Evolutionary conservation across 92 coral and sea anemone species (phyloP), one percentile per base, ranked within the genome.

Genomic region (Zoanthus solanderi): DNA sequence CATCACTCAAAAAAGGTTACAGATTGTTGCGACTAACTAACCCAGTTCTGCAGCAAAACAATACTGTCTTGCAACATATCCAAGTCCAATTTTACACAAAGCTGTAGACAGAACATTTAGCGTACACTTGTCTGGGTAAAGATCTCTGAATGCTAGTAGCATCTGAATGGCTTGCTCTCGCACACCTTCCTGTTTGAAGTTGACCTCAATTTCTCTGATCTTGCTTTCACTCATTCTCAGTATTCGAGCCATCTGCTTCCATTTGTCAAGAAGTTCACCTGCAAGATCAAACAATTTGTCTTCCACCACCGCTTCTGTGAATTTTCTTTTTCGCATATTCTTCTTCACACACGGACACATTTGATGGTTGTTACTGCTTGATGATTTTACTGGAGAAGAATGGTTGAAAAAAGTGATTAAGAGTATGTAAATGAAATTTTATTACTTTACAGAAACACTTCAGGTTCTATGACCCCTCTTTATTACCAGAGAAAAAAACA

Each of bases 141-240:
- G 85, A 45, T 96, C 97, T 44, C 95, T 84, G 97, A 98, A 96
- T 61, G 98, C 92, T n/a, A 92, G 50, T 67, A 96, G 84, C 96
- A 96, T 94, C 78, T 96, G 99, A 75, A 87, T 90, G 17, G 97
- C 93, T 86, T 93, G 96, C 76, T 96, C 99, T 8, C 92, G 95
- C 34, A 96, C 90, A 37, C 99, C 96, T 58, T 93, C 94, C 9
- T 95, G 93, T 57, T 89, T 93, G 63, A 85, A 83, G 88, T 96
- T 94, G 2, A 78, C 90, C 81, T 96, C 99, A 16, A 95, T 96
- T 87, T 93, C 98, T 28, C 75, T 52, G 31, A 96, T 83, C 76
- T 92, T 94, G 57, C 29, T 87, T 52, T 96, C 97, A 56, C 89
- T 88, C 18, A 96, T 78, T 37, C 86, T 91, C 83, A 96, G 83